Base-by-base conservation (phyloP, 1,140 invertebrate species). In the Drosophila pruinosa region DNA sequence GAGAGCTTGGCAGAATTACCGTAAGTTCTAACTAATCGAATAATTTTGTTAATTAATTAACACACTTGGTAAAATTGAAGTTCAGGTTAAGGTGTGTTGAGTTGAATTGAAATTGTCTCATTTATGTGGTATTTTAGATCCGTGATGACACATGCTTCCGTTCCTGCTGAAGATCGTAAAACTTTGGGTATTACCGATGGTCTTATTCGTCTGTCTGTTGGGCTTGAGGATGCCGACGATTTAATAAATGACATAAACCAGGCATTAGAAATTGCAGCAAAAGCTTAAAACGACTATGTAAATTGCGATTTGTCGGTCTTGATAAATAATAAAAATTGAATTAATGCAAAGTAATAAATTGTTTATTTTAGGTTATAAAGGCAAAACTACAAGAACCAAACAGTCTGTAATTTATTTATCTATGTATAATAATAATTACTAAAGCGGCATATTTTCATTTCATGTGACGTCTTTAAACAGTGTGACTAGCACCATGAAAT, bases 1-100 rank as follows among this genome's bases (percentile, higher is more conserved):
- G 98, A 99, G 91, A 98, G 97, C 91, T 94, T 99, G 31, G 95
- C 95, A 1, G 95, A 96, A 92, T 91, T 96, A 68, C 96, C 97
- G 95, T 96, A 92, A 95, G 95, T 95, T 43, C 6, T 43, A 21
- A 19, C 17, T 15, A 17, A 38, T 17, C 1, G 31, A n/a, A 3
- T 41, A 31, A 31, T 8, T 36, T 62, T 19, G 6, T 10, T 19
- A 45, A 31, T 10, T 31, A n/a, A n/a, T n/a, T n/a, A n/a, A n/a
- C n/a, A n/a, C n/a, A n/a, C n/a, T n/a, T n/a, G n/a, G n/a, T n/a
- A n/a, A n/a, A n/a, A n/a, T n/a, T n/a, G n/a, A n/a, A n/a, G n/a
- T n/a, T n/a, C n/a, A n/a, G n/a, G n/a, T n/a, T n/a, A n/a, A n/a
- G n/a, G n/a, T n/a, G n/a, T n/a, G n/a, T n/a, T n/a, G n/a, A n/a